A percentile compares a stretch with the other conserved stretches of the same genome.
Conservation (phyloP, 2,888 invertebrate species). For the Conistra vaccinii region DNA sequence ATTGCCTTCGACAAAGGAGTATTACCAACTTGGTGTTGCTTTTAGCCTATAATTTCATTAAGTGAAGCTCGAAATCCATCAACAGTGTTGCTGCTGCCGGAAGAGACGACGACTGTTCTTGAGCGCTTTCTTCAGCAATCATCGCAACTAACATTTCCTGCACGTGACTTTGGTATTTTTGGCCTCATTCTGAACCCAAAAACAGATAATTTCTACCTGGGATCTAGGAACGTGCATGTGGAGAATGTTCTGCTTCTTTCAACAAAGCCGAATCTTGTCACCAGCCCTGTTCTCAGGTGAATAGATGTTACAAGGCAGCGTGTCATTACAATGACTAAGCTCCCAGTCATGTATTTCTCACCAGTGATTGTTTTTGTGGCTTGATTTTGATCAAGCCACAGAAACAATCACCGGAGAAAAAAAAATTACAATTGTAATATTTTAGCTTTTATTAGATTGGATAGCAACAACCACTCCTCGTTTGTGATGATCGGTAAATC, state of each 20-base stretch:
- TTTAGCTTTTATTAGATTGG: conserved; percentile 54
- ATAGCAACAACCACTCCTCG: conserved; percentile 58
- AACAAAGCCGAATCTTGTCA: background rate
- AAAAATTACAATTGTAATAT: too few relatives aligned
- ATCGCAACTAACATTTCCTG: conserved; percentile 20
- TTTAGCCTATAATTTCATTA: too few relatives aligned
- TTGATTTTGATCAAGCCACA: too few relatives aligned
- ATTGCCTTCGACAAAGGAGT: conserved; percentile 13
- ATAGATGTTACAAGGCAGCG: conserved; percentile 50
- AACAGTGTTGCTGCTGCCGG: background rate
- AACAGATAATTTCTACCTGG: background rate
- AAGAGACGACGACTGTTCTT: background rate
- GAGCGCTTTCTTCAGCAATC: conserved; percentile 6
- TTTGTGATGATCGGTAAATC: conserved; percentile 45
- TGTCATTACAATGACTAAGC: conserved; percentile 49
- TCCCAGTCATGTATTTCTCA: conserved; percentile 48
- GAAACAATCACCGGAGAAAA: too few relatives aligned
- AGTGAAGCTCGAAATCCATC: conserved; percentile 33
- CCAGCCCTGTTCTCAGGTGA: background rate
- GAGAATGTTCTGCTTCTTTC: background rate
- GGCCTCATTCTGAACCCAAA: background rate
- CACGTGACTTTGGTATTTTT: background rate
- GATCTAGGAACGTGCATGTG: background rate
- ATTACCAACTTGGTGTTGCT: background rate
- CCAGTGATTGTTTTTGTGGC: conserved; percentile 35